Conservation (phyloP, 2,797 vertebrate genomes). For the Bovichtus diacanthus region DNA sequence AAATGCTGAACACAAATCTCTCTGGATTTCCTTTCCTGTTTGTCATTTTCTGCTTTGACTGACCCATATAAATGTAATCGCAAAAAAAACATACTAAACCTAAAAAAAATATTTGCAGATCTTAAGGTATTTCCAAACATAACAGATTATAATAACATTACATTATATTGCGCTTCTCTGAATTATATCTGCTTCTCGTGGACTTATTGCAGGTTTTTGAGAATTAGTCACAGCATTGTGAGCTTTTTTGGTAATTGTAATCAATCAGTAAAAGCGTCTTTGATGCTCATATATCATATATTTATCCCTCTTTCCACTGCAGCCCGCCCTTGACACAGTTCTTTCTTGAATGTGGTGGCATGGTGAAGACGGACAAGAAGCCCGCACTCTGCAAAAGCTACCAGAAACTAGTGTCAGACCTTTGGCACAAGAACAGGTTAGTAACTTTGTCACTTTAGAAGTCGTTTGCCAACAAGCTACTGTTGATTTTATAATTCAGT, state of each 20-base stretch:
- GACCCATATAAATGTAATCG: neutral
- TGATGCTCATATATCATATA: constrained; percentile 5
- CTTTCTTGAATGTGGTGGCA: constrained; percentile 95
- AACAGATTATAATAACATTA: neutral
- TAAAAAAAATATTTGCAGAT: neutral
- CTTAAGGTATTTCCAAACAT: neutral
- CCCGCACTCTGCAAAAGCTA: constrained; percentile 98
- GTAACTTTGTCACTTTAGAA: neutral
- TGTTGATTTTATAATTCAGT: neutral
- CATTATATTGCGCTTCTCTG: neutral
- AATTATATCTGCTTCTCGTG: neutral
- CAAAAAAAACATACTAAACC: constrained; percentile 2
- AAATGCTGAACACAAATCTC: constrained; percentile 10
- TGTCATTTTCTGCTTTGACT: neutral
- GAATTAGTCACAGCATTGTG: neutral
- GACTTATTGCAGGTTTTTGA: neutral
- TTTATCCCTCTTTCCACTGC: constrained; percentile 19
- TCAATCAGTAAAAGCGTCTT: constrained; percentile 5
- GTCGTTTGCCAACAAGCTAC: neutral
- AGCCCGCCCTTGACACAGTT: constrained; percentile 97
- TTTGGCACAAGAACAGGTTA: constrained; percentile 99
- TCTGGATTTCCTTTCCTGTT: neutral
- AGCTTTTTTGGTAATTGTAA: neutral
- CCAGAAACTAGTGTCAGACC: constrained; percentile 96
- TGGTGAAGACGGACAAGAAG: constrained; percentile 97